phyloP scores from a whole-genome alignment of 2,888 invertebrate genomes.

The Holacanthella duospinosa region DNA sequence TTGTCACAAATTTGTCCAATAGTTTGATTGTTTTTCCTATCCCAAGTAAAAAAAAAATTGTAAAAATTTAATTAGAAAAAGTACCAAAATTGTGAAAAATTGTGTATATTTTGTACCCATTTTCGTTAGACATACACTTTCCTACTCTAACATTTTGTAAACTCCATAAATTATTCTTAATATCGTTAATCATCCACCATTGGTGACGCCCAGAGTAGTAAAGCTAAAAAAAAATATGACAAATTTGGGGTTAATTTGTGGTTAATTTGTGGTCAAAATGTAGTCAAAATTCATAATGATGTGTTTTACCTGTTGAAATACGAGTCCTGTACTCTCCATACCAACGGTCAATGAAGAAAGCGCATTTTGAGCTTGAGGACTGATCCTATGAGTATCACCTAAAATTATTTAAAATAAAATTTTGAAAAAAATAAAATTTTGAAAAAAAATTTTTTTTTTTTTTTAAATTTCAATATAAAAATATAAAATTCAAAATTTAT shows the following conservation, averaged over 20 bases:
- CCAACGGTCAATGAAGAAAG: not conserved
- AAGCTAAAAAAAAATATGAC: not conserved
- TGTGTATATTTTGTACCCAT: no score
- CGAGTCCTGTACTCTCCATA: not conserved
- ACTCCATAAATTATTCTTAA: not conserved
- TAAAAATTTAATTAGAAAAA: no score
- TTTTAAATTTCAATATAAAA: no score
- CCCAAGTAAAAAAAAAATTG: not conserved
- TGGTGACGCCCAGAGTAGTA: not conserved
- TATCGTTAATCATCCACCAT: conserved; percentile 5
- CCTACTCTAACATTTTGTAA: not conserved
- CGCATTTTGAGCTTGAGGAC: conserved; percentile 6
- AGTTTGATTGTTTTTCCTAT: not conserved
- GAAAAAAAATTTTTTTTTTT: no score
- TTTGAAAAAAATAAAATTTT: not conserved
- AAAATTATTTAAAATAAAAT: no score
- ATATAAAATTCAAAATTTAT: not conserved
- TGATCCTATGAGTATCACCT: conserved; percentile 6
- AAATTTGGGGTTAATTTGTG: not conserved
- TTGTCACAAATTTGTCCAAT: not conserved
- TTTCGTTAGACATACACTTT: not conserved
- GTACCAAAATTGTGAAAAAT: no score
- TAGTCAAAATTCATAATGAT: no score
- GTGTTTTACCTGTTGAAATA: conserved; percentile 9
- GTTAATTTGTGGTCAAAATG: not conserved